Evolutionary conservation across 2,888 invertebrate genomes (phyloP), one percentile per base, ranked within the genome.

Genomic region (Xanthia icteritia): DNA sequence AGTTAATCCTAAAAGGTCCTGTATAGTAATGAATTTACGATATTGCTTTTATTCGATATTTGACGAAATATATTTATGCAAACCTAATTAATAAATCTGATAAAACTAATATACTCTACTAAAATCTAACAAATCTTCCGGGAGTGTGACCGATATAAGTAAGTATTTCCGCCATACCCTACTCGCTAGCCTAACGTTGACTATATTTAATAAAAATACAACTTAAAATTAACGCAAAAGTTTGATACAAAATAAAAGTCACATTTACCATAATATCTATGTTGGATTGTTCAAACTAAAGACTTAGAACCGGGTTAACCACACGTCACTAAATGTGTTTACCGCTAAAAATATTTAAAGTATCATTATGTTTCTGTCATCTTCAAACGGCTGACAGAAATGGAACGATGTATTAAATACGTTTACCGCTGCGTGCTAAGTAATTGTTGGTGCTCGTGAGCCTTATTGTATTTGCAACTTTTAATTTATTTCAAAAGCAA

Each of bases 221-320:
- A 65, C 60, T 23, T 71, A 64, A 39, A 39, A n/a, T 27, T n/a
- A 72, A 71, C 27, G 36, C 70, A 51, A 69, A 68, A 13, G n/a
- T 39, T 72, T 76, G 71, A 70, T 11, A 73, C 70, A 76, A 78
- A 81, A 73, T 60, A 82, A 77, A 82, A 80, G 82, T 79, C 27
- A 66, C 77, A 76, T 31, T 6, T 54, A 68, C 79, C 51, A 17
- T 75, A 67, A 51, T 64, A 45, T 73, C 54, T 13, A 51, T 4
- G 54, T 68, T n/a, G 54, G 51, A 9, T 54, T 9, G 51, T n/a
- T 68, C 36, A 68, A 36, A 36, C n/a, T 36, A n/a, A n/a, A 17
- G 54, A 51, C 36, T n/a, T 5, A 17, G 15, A 4, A 4, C 17
- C 3, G 58, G 13, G n/a, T n/a, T 51, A 6, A 39, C 11, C 20